phyloP scores from a whole-genome alignment of 2,113 vertebrate genomes.

The Hirundichthys speculiger region DNA sequence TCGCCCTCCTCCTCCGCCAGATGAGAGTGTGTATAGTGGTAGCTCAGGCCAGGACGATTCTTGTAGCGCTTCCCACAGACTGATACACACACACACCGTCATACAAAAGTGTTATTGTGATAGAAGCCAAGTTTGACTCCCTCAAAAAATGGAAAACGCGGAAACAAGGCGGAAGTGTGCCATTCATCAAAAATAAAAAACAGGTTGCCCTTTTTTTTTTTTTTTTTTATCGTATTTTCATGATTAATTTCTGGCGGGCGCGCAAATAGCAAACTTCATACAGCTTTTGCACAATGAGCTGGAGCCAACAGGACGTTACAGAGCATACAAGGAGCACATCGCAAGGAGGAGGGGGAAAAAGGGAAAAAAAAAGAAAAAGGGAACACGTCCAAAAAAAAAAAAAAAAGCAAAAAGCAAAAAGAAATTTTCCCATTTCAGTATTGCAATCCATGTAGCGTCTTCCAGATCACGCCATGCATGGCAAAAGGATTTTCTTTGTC shows the following conservation, averaged over 20 bases:
- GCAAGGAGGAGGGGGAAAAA: background rate
- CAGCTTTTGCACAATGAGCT: constrained; percentile 32
- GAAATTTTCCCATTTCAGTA: constrained; percentile 11
- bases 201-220: constrained; percentile 1
- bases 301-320: constrained; percentile 28
- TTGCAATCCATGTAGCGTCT: constrained; percentile 31
- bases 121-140: constrained; percentile 30
- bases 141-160: constrained; percentile 16
- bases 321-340: constrained; percentile 29
- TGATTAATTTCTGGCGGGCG: constrained; percentile 14
- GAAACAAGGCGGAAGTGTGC: constrained; percentile 18
- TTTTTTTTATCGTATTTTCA: background rate
- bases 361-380: background rate
- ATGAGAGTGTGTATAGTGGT: constrained; percentile 97
- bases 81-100: constrained; percentile 77
- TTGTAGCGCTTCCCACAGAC: constrained; percentile 98
- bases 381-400: background rate
- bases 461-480: constrained; percentile 42
- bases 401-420: background rate
- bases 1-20: constrained; percentile 96
- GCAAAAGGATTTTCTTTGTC: constrained; percentile 24
- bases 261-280: constrained; percentile 32
- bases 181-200: constrained; percentile 15
- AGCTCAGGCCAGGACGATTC: constrained; percentile 95
- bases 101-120: constrained; percentile 61